A percentile compares a stretch with the other conserved stretches of the same genome.
Conservation (phyloP, 2,113 vertebrate species). For the Pedetes capensis region DNA sequence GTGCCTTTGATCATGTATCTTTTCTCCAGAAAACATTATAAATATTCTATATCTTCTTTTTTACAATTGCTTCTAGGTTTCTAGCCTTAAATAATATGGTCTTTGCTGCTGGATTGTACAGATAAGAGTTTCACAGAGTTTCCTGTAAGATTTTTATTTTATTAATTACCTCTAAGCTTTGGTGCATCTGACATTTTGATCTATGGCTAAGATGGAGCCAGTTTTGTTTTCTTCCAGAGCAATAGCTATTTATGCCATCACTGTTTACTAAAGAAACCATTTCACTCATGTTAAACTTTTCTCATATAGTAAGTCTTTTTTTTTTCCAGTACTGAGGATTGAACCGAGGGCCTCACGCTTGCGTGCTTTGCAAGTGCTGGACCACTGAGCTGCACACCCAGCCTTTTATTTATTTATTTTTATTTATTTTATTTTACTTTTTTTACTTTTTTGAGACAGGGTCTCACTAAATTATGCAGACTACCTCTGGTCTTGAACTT, state of each 20-base stretch:
- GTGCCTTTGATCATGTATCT: neutral
- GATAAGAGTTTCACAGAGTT: neutral
- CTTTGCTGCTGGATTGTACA: neutral
- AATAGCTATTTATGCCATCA: neutral
- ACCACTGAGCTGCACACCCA: too few species aligned
- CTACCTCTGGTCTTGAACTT: too few species aligned
- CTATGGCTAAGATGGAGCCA: neutral
- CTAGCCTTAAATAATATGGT: neutral
- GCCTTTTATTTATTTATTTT: too few species aligned
- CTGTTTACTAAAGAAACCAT: neutral
- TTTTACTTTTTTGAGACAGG: too few species aligned
- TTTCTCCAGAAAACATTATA: neutral
- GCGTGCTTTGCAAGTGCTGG: too few species aligned
- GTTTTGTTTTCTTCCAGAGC: neutral
- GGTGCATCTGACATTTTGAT: neutral
- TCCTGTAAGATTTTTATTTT: neutral
- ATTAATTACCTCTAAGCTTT: neutral
- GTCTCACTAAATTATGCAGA: too few species aligned
- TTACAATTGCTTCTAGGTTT: neutral
- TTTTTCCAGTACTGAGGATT: too few species aligned
- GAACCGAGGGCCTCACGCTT: too few species aligned
- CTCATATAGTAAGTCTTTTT: neutral
- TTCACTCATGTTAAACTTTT: neutral
- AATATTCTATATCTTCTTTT: neutral
- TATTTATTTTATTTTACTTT: too few species aligned